A percentile compares a stretch with the other conserved stretches of the same genome.
Evolutionary conservation across 2,888 invertebrate genomes (phyloP).

Genomic region (Cantharis nigra): DNA sequence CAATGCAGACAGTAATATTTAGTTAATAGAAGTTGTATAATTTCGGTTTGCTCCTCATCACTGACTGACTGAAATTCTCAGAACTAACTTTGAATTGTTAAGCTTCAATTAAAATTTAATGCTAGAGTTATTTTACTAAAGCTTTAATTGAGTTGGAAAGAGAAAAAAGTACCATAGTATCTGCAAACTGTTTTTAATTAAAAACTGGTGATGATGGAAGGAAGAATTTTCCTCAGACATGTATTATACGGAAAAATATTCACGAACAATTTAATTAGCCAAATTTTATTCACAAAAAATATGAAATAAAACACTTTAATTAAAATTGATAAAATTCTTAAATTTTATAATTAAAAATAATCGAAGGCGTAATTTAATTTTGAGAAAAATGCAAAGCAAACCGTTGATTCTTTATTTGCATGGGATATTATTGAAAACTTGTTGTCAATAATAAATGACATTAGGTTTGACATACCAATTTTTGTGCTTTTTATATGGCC

Average conservation of each 20-base stretch:
- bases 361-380: background rate
- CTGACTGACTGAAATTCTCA: conserved; percentile 24
- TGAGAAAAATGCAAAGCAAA: background rate
- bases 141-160: conserved; percentile 25
- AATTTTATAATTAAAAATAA: background rate
- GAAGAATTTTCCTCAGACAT: conserved; percentile 5
- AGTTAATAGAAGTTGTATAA: conserved; percentile 10
- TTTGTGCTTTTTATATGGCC: background rate
- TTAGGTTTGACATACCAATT: background rate
- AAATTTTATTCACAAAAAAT: background rate
- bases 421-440: background rate
- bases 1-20: background rate
- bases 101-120: conserved; percentile 34
- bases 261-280: background rate
- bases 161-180: conserved; percentile 19
- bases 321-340: background rate
- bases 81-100: conserved; percentile 32
- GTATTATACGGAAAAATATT: background rate
- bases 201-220: conserved; percentile 15
- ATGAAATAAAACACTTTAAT: background rate
- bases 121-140: conserved; percentile 26
- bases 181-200: conserved; percentile 26
- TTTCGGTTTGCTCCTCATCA: conserved; percentile 8
- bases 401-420: background rate
- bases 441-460: background rate